phyloP scores from a whole-genome alignment of 2,113 vertebrate species.

The Himantopus leucocephalus region DNA sequence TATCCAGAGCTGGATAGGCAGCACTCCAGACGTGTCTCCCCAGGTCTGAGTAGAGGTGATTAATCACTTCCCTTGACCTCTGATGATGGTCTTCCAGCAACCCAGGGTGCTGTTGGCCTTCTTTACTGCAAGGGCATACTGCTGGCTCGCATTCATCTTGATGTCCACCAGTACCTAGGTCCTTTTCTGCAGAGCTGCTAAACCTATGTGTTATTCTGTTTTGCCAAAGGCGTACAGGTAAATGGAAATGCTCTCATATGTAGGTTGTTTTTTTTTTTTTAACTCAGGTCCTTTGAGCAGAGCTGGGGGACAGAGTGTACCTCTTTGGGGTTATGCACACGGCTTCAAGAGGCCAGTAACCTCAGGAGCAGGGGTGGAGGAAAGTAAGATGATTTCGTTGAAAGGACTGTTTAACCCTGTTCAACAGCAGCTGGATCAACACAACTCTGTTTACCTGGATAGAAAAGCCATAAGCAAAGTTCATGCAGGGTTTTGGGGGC shows the following conservation, averaged over 20 bases:
- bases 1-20: background rate
- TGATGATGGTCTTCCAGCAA: background rate
- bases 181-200: background rate
- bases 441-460: background rate
- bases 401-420: background rate
- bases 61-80: background rate
- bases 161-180: background rate
- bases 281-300: background rate
- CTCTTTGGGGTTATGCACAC: background rate
- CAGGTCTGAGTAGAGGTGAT: background rate
- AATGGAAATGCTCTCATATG: background rate
- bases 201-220: rapidly evolving
- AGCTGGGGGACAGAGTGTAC: background rate
- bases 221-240: background rate
- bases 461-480: background rate
- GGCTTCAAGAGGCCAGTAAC: background rate
- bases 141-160: background rate
- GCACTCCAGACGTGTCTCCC: background rate
- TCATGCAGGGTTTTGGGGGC: background rate
- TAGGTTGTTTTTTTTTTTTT: background rate
- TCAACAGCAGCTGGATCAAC: background rate
- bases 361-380: background rate
- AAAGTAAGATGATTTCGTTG: background rate
- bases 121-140: background rate
- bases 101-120: rapidly evolving